These are phyloP conservation scores for Eciton burchellii DNA, from an alignment of 1,140 invertebrate species.

Conservation along the genomic window DNA sequence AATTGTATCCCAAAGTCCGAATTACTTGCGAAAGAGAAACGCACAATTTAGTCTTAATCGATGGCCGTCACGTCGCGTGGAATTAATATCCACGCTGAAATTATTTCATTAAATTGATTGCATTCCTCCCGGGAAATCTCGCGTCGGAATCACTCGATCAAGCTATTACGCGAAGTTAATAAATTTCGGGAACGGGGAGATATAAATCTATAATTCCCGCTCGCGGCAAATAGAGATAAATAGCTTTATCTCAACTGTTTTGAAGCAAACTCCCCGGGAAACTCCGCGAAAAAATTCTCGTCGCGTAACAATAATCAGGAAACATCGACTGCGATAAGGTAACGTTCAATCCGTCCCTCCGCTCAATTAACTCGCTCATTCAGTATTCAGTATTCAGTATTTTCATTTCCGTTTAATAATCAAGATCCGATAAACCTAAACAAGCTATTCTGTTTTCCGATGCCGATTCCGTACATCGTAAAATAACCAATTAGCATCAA, in stretches of 20 bases:
- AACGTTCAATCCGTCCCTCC: no score
- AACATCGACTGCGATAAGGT: no score
- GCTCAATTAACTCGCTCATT: no score
- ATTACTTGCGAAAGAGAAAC: constrained; percentile 64
- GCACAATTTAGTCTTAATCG: constrained; percentile 71
- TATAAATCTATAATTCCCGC: background rate
- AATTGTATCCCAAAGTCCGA: constrained; percentile 63
- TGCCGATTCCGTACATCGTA: no score
- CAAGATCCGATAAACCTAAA: no score
- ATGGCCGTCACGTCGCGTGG: constrained; percentile 26
- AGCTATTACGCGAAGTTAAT: constrained; percentile 30
- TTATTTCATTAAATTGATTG: constrained; percentile 69
- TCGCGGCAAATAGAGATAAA: constrained; percentile 7
- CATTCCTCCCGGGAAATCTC: constrained; percentile 22
- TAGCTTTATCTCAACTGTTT: background rate
- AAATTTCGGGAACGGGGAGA: background rate
- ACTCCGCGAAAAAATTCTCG: background rate
- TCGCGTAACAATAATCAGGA: background rate
- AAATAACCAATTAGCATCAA: no score
- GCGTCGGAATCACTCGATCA: constrained; percentile 32
- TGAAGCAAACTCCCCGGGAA: background rate
- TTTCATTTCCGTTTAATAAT: no score
- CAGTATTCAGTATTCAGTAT: no score
- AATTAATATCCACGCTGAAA: constrained; percentile 39
- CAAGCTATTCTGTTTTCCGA: no score